phyloP scores from a whole-genome alignment of 2,797 vertebrate species.

The Gephyroberyx darwinii region DNA sequence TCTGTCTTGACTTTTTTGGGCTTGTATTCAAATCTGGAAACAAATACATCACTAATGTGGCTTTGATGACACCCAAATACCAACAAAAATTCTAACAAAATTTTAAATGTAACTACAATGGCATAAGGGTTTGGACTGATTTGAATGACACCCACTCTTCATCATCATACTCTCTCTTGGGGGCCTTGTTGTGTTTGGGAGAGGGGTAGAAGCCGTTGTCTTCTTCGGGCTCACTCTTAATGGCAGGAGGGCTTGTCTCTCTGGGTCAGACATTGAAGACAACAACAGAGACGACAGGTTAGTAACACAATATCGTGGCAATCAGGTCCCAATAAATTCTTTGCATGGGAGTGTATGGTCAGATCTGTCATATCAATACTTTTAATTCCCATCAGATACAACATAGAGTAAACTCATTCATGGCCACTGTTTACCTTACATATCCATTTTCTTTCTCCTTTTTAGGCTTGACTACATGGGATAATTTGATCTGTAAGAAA shows the following conservation, averaged over 20 bases:
- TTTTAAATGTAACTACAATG: too few species aligned
- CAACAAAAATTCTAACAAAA: background rate
- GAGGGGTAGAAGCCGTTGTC: constrained; percentile 86
- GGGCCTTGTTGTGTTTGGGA: constrained; percentile 86
- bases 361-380: background rate
- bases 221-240: constrained; percentile 90
- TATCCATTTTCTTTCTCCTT: constrained; percentile 96
- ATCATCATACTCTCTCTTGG: constrained; percentile 87
- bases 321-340: background rate
- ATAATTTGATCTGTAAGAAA: constrained; percentile 82
- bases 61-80: background rate
- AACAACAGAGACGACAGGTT: constrained; percentile 19
- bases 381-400: background rate
- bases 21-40: constrained; percentile 88
- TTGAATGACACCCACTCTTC: constrained; percentile 85
- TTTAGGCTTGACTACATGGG: constrained; percentile 87
- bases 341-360: background rate
- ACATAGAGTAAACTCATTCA: background rate
- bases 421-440: constrained; percentile 83
- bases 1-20: constrained; percentile 92
- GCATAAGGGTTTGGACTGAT: background rate
- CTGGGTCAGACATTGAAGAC: constrained; percentile 49
- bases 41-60: background rate
- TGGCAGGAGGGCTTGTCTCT: constrained; percentile 82
- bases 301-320: constrained; percentile 5